Conservation (phyloP, 64 coral and sea anemone species). For the Cladopsammia gracilis region DNA sequence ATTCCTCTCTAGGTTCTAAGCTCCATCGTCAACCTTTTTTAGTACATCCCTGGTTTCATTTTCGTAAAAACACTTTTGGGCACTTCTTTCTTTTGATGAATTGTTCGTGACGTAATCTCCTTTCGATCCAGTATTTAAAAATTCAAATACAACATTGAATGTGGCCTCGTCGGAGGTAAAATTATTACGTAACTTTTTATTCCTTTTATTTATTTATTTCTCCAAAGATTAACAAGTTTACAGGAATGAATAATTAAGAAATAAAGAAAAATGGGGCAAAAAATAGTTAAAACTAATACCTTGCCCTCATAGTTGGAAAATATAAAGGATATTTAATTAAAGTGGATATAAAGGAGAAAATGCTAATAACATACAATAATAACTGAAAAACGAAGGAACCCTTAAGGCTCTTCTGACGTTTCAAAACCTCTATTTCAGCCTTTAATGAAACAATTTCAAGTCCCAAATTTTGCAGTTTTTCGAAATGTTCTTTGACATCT, state of each 20-base stretch:
- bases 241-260: too few relatives aligned
- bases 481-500: neutral
- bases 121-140: conserved; percentile 72
- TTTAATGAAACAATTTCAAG: neutral
- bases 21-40: conserved; percentile 54
- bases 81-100: conserved; percentile 71
- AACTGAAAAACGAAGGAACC: conserved; percentile 1
- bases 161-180: conserved; percentile 33
- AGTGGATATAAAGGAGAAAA: too few relatives aligned
- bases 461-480: neutral
- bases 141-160: conserved; percentile 52
- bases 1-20: conserved; percentile 51
- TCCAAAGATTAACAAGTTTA: too few relatives aligned
- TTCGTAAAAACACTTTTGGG: neutral
- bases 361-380: too few relatives aligned
- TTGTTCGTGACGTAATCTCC: conserved; percentile 71
- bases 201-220: too few relatives aligned
- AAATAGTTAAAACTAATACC: too few relatives aligned
- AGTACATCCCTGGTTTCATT: conserved; percentile 1
- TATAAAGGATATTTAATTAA: too few relatives aligned
- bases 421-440: conserved; percentile 7
- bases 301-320: too few relatives aligned
- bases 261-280: too few relatives aligned
- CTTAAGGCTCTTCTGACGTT: neutral
- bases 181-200: too few relatives aligned